These are phyloP conservation scores for Trachymyrmex septentrionalis DNA, from an alignment of 1,140 invertebrate species.

Conservation along the genomic window DNA sequence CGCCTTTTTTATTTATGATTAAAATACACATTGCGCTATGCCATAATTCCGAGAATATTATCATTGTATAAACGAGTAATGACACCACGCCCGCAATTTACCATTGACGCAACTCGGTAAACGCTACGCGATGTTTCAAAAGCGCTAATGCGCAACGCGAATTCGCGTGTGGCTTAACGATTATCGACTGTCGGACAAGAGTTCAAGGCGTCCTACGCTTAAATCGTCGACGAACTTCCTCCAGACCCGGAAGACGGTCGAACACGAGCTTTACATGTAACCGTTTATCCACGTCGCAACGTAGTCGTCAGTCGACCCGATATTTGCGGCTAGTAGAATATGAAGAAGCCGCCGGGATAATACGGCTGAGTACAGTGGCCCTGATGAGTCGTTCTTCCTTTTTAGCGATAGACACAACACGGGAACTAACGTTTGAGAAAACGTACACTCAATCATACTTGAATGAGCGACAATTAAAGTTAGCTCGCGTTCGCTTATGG, in stretches of 20 bases:
- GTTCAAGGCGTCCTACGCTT: conserved; percentile 38
- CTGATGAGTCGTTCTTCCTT: conserved; percentile 32
- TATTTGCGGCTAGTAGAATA: conserved; percentile 32
- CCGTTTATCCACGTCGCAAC: conserved; percentile 43
- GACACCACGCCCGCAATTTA: background rate
- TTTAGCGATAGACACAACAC: conserved; percentile 11
- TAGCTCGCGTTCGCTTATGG: background rate
- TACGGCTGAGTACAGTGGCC: conserved; percentile 24
- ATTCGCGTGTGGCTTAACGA: background rate
- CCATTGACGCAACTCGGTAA: conserved; percentile 28
- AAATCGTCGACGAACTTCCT: conserved; percentile 31
- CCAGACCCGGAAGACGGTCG: conserved; percentile 27
- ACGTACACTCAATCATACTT: conserved; percentile 39
- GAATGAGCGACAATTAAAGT: conserved; percentile 47
- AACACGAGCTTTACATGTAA: conserved; percentile 14
- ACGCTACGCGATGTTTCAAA: conserved; percentile 34
- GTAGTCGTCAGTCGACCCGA: conserved; percentile 25
- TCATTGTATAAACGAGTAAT: conserved; percentile 29
- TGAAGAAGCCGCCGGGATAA: conserved; percentile 26
- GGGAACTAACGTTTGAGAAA: conserved; percentile 32
- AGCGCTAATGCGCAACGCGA: background rate
- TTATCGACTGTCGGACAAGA: conserved; percentile 16
- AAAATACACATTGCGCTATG: background rate
- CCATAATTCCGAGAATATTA: conserved; percentile 17
- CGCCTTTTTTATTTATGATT: background rate